Evolutionary conservation across 2,888 invertebrate species (phyloP), one percentile per base, ranked within the genome.

Genomic region (Drosophila picticornis): DNA sequence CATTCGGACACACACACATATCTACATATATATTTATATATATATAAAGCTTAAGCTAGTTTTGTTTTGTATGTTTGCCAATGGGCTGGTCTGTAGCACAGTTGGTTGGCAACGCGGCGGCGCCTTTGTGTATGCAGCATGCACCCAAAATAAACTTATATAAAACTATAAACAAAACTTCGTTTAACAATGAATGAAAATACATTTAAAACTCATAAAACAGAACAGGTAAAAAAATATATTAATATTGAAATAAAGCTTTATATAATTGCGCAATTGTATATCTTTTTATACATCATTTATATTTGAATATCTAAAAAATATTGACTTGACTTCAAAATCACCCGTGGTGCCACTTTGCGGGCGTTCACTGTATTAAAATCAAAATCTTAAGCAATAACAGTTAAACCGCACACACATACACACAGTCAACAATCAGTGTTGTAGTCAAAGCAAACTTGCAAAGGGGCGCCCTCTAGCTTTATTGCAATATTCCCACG

Each of bases 401-500:
- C 69, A 77, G 57, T 63, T 65, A 50, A 32, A 31, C 40, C 16
- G 34, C 31, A 16, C 43, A 56, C 40, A 46, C 19, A 53, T 25
- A 53, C 11, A 51, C 48, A 32, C 51, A 25, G 40, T 50, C 34
- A 60, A 40, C 32, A 34, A 25, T 36, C 71, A 76, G 60, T 22
- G 73, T 34, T 63, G 77, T 77, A 70, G 79, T 61, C 50, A 32
- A 60, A 64, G 59, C 32, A 56, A 55, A 53, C 13, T 53, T 64
- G 40, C 32, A 43, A 25, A 52, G 59, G 80, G 64, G 53, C 55
- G 48, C 34, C 25, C 34, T 40, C 43, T 55, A 65, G 53, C 36
- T 66, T 59, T 43, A 66, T 60, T 72, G 75, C 75, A 77, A 70
- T 77, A 81, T 85, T 87, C 86, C 88, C 90, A 87, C 90, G 86